These are phyloP conservation scores for Pherbina coryleti DNA, from an alignment of 2,888 invertebrate genomes.

Conservation along the genomic window DNA sequence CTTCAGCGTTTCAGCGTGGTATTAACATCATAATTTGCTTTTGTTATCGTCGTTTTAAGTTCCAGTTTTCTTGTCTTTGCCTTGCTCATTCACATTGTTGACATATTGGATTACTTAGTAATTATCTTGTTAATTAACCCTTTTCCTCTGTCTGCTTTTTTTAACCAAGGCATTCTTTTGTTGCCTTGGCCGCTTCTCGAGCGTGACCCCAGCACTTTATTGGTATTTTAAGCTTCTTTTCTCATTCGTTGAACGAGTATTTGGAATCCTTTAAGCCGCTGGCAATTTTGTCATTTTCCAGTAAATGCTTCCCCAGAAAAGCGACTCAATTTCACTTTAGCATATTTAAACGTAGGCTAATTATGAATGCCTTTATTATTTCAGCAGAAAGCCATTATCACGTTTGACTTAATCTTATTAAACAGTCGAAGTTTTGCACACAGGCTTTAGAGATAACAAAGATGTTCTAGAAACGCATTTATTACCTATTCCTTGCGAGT, in stretches of 20 bases:
- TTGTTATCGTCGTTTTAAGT: slow-evolving; percentile 46
- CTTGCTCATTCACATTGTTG: slow-evolving; percentile 50
- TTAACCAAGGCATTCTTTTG: slow-evolving; percentile 32
- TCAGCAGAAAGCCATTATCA: neutral
- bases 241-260: neutral
- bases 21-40: slow-evolving; percentile 39
- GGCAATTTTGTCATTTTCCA: neutral
- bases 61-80: slow-evolving; percentile 45
- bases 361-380: neutral
- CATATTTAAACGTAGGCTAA: slow-evolving; percentile 1
- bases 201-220: slow-evolving; percentile 52
- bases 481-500: neutral
- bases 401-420: neutral
- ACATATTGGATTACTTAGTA: slow-evolving; percentile 67
- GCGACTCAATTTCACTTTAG: slow-evolving; percentile 19
- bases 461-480: neutral
- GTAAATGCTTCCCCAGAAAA: neutral
- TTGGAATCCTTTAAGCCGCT: slow-evolving; percentile 3
- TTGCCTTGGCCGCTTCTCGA: slow-evolving; percentile 48
- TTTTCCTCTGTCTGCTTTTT: slow-evolving; percentile 51
- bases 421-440: neutral
- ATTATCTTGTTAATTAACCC: slow-evolving; percentile 68
- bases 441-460: neutral
- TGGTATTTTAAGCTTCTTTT: slow-evolving; percentile 18
- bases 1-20: slow-evolving; percentile 15